A percentile compares a stretch with the other conserved stretches of the same genome.
Evolutionary conservation across 2,888 invertebrate genomes (phyloP).

Genomic region (Scaptomyza reducta): DNA sequence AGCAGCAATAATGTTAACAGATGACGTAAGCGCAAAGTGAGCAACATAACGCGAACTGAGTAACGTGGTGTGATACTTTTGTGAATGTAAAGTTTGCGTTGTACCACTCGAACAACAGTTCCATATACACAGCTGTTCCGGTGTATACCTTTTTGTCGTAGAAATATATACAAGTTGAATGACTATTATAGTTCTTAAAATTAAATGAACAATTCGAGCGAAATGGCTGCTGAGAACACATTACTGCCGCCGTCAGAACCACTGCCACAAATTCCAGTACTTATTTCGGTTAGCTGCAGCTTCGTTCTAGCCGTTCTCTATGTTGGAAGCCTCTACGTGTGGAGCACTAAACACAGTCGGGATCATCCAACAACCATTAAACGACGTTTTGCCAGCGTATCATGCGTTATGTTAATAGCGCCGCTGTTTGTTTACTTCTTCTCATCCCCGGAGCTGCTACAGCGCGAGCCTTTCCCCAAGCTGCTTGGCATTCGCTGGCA

Average conservation of each 20-base stretch:
- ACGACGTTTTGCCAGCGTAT: slow-evolving; percentile 93
- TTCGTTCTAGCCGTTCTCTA: slow-evolving; percentile 91
- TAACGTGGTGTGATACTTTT: too few species aligned
- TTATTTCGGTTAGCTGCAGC: slow-evolving; percentile 89
- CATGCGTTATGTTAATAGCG: slow-evolving; percentile 91
- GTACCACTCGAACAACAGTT: neutral
- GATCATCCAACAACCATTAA: slow-evolving; percentile 95
- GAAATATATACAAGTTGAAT: slow-evolving; percentile 26
- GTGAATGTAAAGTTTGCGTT: neutral
- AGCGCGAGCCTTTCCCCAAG: slow-evolving; percentile 87
- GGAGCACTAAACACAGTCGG: slow-evolving; percentile 91
- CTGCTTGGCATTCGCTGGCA: slow-evolving; percentile 90
- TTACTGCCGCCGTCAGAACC: slow-evolving; percentile 13
- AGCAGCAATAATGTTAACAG: slow-evolving; percentile 1
- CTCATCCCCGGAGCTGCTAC: slow-evolving; percentile 87
- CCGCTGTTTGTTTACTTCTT: slow-evolving; percentile 91
- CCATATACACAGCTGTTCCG: slow-evolving; percentile 47
- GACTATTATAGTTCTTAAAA: slow-evolving; percentile 2
- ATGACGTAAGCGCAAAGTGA: slow-evolving; percentile 15
- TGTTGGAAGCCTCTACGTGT: slow-evolving; percentile 94
- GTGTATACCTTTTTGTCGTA: slow-evolving; percentile 17
- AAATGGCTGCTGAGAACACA: slow-evolving; percentile 31
- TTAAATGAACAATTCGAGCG: slow-evolving; percentile 43
- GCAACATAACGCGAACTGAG: neutral
- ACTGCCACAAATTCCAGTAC: slow-evolving; percentile 84